These are phyloP conservation scores for Melitaea athalia DNA, from an alignment of 2,888 invertebrate genomes.

Conservation along the genomic window DNA sequence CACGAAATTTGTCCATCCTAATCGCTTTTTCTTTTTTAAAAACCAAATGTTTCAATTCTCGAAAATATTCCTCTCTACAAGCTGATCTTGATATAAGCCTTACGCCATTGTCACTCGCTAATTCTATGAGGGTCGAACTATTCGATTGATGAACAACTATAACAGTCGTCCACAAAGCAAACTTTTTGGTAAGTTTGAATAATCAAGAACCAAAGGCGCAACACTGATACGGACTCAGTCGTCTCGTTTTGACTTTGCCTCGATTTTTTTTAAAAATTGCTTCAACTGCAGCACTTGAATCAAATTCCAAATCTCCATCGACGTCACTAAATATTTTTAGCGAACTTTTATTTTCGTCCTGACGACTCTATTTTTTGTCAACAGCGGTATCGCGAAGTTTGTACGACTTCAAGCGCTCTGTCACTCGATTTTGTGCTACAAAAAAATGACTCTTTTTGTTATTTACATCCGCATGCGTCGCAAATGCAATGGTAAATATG, in stretches of 20 bases:
- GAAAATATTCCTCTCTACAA: conserved; percentile 6
- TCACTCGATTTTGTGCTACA: not conserved
- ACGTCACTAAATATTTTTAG: too few species aligned
- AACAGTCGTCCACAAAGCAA: not conserved
- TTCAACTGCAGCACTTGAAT: not conserved
- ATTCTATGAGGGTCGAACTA: too few species aligned
- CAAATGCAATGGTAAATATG: not conserved
- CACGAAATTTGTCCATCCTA: not conserved
- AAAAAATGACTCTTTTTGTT: conserved; percentile 9
- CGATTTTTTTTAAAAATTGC: not conserved
- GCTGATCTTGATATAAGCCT: too few species aligned
- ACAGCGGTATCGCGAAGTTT: not conserved
- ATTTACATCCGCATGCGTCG: not conserved
- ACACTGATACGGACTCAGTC: not conserved
- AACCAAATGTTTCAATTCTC: conserved; percentile 6
- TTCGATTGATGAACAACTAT: not conserved
- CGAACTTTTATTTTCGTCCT: not conserved
- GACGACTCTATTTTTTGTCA: not conserved
- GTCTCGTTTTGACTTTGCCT: not conserved
- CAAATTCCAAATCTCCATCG: not conserved
- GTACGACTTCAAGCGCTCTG: not conserved
- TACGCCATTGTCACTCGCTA: too few species aligned
- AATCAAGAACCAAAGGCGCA: not conserved
- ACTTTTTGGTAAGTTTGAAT: not conserved
- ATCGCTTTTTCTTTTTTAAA: conserved; percentile 1